A percentile compares a stretch with the other conserved stretches of the same genome.
Conservation (phyloP, 2,797 vertebrate genomes). For the Lagocephalus sceleratus region DNA sequence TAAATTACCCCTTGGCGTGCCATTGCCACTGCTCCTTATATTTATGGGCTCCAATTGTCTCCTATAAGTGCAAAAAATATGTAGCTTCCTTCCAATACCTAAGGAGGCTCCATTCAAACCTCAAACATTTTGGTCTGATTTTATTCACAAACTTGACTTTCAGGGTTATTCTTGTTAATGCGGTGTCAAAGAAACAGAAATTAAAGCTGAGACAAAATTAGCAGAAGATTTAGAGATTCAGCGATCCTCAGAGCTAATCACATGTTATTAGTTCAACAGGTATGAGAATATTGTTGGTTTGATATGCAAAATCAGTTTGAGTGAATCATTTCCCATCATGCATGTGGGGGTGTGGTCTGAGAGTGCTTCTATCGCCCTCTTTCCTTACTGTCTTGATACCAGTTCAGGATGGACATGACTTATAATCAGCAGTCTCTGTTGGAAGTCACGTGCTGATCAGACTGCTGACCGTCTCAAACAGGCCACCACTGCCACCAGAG, state of each 20-base stretch:
- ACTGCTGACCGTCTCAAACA: slow-evolving; percentile 16
- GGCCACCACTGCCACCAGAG: not conserved
- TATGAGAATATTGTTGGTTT: not conserved
- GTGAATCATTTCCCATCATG: not conserved
- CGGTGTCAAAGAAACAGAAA: not conserved
- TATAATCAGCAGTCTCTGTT: slow-evolving; percentile 10
- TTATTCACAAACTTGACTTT: slow-evolving; percentile 42
- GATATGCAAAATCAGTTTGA: not conserved
- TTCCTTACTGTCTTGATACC: not conserved
- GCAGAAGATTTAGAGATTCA: slow-evolving; percentile 16
- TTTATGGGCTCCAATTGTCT: slow-evolving; percentile 13
- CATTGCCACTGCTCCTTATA: slow-evolving; percentile 1
- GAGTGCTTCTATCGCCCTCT: not conserved
- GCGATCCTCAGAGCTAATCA: slow-evolving; percentile 3
- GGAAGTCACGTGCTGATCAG: not conserved
- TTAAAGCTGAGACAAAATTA: slow-evolving; percentile 8
- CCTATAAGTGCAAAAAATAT: not conserved
- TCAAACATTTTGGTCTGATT: slow-evolving; percentile 6
- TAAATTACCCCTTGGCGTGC: slow-evolving; percentile 38
- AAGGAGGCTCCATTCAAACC: too few species aligned
- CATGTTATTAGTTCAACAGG: not conserved
- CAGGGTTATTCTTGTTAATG: slow-evolving; percentile 17
- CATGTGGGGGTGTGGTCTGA: not conserved
- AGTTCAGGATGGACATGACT: slow-evolving; percentile 10
- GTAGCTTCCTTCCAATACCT: not conserved